phyloP scores from a whole-genome alignment of 2,113 vertebrate genomes.

The Sapayoa aenigma region DNA sequence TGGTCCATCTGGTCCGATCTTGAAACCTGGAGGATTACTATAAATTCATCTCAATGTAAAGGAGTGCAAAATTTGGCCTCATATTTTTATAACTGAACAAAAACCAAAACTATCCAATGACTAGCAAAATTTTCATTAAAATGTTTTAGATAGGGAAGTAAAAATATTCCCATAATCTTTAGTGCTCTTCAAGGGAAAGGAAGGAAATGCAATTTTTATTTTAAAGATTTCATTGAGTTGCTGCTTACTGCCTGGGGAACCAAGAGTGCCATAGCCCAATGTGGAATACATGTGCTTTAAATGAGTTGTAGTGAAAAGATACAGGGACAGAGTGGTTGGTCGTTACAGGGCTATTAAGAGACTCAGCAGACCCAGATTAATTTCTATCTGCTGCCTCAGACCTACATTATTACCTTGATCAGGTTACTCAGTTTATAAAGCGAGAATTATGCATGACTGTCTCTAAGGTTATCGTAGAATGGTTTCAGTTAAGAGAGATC shows the following conservation, averaged over 20 bases:
- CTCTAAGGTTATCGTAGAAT: not conserved
- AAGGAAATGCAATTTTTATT: not conserved
- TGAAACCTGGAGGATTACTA: not conserved
- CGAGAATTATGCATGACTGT: not conserved
- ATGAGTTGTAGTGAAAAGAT: not conserved
- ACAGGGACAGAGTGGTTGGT: not conserved
- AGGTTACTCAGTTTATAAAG: not conserved
- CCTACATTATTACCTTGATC: not conserved
- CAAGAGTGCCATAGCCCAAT: not conserved
- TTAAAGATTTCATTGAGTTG: not conserved
- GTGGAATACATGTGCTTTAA: fast-evolving
- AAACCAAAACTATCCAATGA: not conserved
- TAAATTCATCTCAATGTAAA: not conserved
- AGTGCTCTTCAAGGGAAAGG: not conserved
- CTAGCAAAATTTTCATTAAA: not conserved
- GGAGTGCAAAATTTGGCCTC: not conserved
- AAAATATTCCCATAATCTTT: not conserved
- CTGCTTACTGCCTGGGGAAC: not conserved
- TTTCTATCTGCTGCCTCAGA: not conserved
- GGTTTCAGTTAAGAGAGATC: not conserved
- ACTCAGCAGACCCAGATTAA: not conserved
- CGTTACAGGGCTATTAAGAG: not conserved
- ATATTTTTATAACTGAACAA: not conserved
- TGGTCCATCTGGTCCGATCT: not conserved
- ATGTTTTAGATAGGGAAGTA: not conserved